These are phyloP conservation scores for Pollenia griseotomentosa DNA, from an alignment of 2,888 invertebrate genomes.

Conservation along the genomic window DNA sequence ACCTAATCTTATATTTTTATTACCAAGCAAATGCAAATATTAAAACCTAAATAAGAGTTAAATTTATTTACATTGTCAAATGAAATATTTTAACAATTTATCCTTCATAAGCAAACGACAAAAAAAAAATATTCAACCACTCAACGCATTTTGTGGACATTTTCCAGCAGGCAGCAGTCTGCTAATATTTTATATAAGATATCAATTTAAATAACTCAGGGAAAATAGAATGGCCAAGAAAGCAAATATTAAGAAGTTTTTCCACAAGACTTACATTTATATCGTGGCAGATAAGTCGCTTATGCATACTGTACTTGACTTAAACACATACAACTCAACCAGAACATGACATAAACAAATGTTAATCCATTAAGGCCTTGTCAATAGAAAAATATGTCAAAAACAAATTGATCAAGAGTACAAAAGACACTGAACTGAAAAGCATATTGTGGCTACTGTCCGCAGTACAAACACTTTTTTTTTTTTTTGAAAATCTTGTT, in stretches of 20 bases:
- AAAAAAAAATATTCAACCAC: constrained; percentile 68
- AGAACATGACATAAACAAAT: constrained; percentile 82
- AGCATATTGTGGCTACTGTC: constrained; percentile 38
- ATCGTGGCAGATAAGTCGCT: background rate
- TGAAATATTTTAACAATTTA: constrained; percentile 73
- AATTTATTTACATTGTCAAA: constrained; percentile 73
- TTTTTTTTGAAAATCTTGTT: constrained; percentile 49
- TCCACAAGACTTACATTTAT: constrained; percentile 29
- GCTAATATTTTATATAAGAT: constrained; percentile 5
- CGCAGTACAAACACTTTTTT: constrained; percentile 4
- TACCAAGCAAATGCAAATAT: background rate
- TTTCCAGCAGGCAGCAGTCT: constrained; percentile 3
- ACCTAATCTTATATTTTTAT: constrained; percentile 16
- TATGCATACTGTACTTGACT: background rate
- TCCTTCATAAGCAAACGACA: constrained; percentile 67
- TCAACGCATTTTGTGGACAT: constrained; percentile 68
- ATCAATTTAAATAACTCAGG: constrained; percentile 26
- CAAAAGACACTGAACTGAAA: constrained; percentile 28
- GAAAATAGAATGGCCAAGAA: constrained; percentile 39
- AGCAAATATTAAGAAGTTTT: constrained; percentile 74
- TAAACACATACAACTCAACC: constrained; percentile 47
- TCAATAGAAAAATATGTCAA: constrained; percentile 83
- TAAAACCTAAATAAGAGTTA: constrained; percentile 30
- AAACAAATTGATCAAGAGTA: constrained; percentile 75
- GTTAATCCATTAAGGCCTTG: constrained; percentile 83